A percentile compares a stretch with the other conserved stretches of the same genome.
Conservation (phyloP, 2,888 invertebrate genomes). For the Eurytoma californica region DNA sequence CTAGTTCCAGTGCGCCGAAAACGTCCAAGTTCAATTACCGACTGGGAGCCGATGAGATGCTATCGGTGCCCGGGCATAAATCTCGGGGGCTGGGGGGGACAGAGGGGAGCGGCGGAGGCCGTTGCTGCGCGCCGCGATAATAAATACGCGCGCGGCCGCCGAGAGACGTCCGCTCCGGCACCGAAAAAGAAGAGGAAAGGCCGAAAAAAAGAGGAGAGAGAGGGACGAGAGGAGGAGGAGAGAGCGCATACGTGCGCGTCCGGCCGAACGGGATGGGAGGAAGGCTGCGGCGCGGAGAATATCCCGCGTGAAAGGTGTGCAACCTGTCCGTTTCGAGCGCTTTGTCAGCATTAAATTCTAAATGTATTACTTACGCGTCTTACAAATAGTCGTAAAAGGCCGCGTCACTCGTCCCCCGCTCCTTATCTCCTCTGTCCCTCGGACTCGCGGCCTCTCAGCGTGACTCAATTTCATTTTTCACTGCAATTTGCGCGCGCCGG, state of each 20-base stretch:
- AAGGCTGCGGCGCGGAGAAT: conserved; percentile 38
- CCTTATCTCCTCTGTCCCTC: conserved; percentile 11
- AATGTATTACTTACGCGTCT: conserved; percentile 54
- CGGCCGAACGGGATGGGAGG: neutral
- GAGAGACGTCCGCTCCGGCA: conserved; percentile 29
- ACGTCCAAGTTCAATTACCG: conserved; percentile 58
- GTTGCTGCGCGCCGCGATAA: conserved; percentile 42
- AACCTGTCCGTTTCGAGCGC: conserved; percentile 52
- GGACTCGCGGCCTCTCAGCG: conserved; percentile 19
- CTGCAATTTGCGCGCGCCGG: neutral
- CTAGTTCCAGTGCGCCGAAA: conserved; percentile 54
- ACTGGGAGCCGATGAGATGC: conserved; percentile 57
- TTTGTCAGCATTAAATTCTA: conserved; percentile 56
- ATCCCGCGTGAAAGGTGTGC: conserved; percentile 47
- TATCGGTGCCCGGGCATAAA: conserved; percentile 55
- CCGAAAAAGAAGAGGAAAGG: conserved; percentile 21
- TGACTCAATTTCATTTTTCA: conserved; percentile 31
- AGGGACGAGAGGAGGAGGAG: conserved; percentile 5
- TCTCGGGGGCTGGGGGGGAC: conserved; percentile 40
- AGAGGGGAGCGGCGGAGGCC: conserved; percentile 16
- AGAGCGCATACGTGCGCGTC: conserved; percentile 32
- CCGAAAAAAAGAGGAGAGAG: neutral
- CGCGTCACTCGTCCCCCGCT: conserved; percentile 43
- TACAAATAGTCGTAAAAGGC: conserved; percentile 58
- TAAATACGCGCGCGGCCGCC: conserved; percentile 51